phyloP scores from a whole-genome alignment of 2,113 vertebrate species.

The Athene noctua region DNA sequence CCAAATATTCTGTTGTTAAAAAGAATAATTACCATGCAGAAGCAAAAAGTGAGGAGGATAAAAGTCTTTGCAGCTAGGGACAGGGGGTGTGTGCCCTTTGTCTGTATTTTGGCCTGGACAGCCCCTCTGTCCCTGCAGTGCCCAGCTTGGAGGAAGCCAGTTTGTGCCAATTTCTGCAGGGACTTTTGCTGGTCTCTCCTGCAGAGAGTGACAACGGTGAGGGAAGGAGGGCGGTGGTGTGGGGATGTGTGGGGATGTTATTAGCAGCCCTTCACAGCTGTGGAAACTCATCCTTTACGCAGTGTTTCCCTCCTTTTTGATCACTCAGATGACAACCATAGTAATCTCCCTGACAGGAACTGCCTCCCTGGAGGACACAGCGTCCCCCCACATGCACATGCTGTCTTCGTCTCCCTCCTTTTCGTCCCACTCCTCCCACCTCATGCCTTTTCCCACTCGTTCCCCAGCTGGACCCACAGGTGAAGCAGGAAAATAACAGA shows the following conservation, averaged over 20 bases:
- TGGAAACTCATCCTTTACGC: conserved; percentile 1
- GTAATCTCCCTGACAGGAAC: conserved; percentile 46
- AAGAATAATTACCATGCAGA: conserved; percentile 59
- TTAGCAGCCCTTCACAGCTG: conserved; percentile 31
- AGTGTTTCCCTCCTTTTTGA: conserved; percentile 43
- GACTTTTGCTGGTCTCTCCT: neutral
- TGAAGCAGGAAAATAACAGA: neutral
- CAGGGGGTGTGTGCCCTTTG: neutral
- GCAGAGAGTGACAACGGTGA: neutral
- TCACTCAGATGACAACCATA: conserved; percentile 28
- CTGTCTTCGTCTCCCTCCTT: neutral
- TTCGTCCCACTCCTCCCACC: neutral
- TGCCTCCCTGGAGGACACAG: neutral
- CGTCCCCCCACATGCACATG: accelerated
- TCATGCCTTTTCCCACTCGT: neutral
- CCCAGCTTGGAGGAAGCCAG: neutral
- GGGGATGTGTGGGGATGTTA: neutral
- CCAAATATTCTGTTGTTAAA: conserved; percentile 77
- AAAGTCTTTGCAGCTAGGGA: neutral
- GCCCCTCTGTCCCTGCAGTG: neutral
- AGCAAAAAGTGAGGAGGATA: conserved; percentile 23
- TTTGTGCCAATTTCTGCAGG: neutral
- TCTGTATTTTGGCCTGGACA: neutral
- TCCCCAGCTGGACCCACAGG: neutral
- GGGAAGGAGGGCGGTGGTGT: neutral